A percentile compares a stretch with the other conserved stretches of the same genome.
Evolutionary conservation across 30 jellyfish, hydroid and myxozoan genomes (phyloP).

Genomic region (Hydractinia echinata): DNA sequence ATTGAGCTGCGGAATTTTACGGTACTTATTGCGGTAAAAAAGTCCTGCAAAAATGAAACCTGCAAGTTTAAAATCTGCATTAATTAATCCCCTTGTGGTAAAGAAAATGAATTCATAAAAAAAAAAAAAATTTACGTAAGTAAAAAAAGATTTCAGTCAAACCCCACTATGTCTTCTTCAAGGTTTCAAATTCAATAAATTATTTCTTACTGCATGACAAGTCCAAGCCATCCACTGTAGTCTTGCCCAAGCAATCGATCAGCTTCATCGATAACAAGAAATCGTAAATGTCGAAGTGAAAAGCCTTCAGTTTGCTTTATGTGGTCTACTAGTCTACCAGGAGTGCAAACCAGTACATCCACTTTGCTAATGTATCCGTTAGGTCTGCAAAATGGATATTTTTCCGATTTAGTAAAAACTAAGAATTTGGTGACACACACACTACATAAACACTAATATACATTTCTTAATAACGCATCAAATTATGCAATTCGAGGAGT

Average conservation of each 20-base stretch:
- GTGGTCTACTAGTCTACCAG: constrained; percentile 94
- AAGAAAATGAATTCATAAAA: too few species aligned
- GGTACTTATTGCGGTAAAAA: too few species aligned
- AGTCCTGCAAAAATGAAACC: too few species aligned
- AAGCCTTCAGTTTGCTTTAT: constrained; percentile 52
- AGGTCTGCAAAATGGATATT: constrained; percentile 25
- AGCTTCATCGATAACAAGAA: constrained; percentile 86
- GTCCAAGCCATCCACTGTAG: constrained; percentile 68
- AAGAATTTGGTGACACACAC: neutral
- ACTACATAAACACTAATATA: neutral
- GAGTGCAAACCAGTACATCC: constrained; percentile 84
- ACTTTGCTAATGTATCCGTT: constrained; percentile 44
- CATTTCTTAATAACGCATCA: neutral
- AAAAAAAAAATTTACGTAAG: too few species aligned
- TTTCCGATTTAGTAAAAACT: neutral
- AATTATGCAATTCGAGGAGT: too few species aligned
- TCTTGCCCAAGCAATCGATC: constrained; percentile 84
- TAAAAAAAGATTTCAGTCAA: too few species aligned
- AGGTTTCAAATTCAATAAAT: too few species aligned
- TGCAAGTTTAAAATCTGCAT: too few species aligned
- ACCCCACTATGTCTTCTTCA: too few species aligned
- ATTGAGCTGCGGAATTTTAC: too few species aligned
- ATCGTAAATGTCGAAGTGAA: constrained; percentile 54
- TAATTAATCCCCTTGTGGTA: too few species aligned
- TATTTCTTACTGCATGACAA: constrained; percentile 15